A percentile compares a stretch with the other conserved stretches of the same genome.
Conservation (phyloP, 2,888 invertebrate species). For the Oligia fasciuncula region DNA sequence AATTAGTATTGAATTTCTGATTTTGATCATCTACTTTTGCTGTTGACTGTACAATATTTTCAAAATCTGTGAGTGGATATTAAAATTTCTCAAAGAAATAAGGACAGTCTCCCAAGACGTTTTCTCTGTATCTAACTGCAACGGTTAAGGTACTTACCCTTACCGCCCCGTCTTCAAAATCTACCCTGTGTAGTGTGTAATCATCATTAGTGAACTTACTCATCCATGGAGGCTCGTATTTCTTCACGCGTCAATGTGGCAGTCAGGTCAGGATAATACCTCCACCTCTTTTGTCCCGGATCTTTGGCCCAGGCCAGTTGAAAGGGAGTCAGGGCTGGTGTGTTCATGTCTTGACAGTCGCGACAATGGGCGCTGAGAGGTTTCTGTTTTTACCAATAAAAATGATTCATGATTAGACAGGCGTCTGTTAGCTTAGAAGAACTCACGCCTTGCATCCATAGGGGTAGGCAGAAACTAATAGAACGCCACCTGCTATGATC, state of each 20-base stretch:
- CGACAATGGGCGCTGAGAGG: constrained; percentile 74
- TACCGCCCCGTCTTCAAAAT: no score
- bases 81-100: no score
- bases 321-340: constrained; percentile 70
- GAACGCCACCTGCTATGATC: no score
- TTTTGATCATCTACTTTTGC: no score
- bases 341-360: constrained; percentile 70
- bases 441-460: neutral
- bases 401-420: neutral
- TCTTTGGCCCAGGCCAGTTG: constrained; percentile 75
- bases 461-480: neutral
- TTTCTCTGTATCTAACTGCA: no score
- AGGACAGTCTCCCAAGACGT: no score
- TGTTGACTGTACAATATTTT: no score
- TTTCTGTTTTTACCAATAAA: constrained; percentile 66
- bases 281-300: constrained; percentile 84
- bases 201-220: constrained; percentile 66
- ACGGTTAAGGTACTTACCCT: no score
- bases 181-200: neutral
- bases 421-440: neutral
- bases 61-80: no score
- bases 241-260: constrained; percentile 74
- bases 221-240: constrained; percentile 76
- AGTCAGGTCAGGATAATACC: constrained; percentile 86
- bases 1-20: no score